phyloP scores from a whole-genome alignment of 2,113 vertebrate genomes.

The Clarias batrachus region DNA sequence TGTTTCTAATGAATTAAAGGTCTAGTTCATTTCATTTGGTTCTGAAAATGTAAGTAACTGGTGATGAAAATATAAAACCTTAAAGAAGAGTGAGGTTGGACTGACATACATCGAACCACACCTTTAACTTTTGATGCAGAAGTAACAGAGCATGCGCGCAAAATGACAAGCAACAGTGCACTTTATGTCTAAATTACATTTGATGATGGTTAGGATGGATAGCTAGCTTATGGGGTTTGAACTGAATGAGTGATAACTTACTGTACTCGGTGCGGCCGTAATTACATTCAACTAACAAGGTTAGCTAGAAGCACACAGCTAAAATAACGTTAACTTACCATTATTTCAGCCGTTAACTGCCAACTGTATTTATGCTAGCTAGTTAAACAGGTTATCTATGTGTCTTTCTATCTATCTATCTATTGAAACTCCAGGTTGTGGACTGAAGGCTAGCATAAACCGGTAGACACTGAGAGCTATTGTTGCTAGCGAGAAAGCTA shows the following conservation, averaged over 20 bases:
- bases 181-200: neutral
- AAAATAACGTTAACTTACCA: slow-evolving; percentile 33
- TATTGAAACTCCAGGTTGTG: neutral
- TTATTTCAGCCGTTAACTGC: neutral
- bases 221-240: neutral
- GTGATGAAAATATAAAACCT: neutral
- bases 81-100: neutral
- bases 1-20: neutral
- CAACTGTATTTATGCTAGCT: neutral
- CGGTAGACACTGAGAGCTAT: neutral
- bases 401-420: neutral
- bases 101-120: neutral
- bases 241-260: neutral
- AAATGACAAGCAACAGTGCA: neutral
- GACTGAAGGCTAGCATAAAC: neutral
- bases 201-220: neutral
- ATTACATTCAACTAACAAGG: neutral
- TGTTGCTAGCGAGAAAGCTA: slow-evolving; percentile 2
- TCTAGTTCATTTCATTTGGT: neutral
- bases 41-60: too few relatives aligned
- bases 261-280: neutral
- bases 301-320: neutral
- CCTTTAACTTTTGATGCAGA: neutral
- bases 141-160: neutral
- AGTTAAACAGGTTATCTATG: neutral